phyloP scores from a whole-genome alignment of 1,140 invertebrate species.

The Pygmarrhopalites habei region DNA sequence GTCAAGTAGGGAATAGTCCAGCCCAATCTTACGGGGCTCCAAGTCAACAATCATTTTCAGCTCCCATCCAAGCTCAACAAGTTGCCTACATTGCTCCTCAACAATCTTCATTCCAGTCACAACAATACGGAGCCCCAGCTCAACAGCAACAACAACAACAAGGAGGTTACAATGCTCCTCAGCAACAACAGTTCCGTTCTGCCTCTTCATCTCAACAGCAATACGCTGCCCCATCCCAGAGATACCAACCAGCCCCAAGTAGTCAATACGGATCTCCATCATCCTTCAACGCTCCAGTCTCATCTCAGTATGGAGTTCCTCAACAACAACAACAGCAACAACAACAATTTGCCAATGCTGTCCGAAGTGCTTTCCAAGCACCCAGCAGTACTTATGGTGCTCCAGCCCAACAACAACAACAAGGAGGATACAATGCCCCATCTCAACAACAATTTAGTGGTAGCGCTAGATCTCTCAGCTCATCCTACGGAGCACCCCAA shows the following conservation, averaged over 20 bases:
- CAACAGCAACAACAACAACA: background rate
- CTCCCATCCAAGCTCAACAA: background rate
- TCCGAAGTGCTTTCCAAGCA: no score
- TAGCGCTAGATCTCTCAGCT: background rate
- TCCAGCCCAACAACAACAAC: no score
- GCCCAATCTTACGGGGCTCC: background rate
- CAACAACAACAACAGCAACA: background rate
- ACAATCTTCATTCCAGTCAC: background rate
- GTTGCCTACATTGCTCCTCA: background rate
- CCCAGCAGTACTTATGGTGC: no score
- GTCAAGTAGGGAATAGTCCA: background rate
- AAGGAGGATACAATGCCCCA: background rate
- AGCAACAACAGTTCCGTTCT: constrained; percentile 6
- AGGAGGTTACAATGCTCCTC: no score
- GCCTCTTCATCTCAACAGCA: background rate
- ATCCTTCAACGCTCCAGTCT: no score
- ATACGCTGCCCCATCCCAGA: constrained; percentile 1
- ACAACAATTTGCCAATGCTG: background rate
- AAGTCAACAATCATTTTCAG: background rate
- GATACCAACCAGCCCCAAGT: background rate
- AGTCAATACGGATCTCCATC: background rate
- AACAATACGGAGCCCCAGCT: constrained; percentile 5
- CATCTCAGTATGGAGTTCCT: background rate
- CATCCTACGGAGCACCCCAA: background rate
- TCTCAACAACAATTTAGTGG: no score